Evolutionary conservation across 2,113 vertebrate genomes (phyloP), one percentile per base, ranked within the genome.

Genomic region (Seriola quinqueradiata): DNA sequence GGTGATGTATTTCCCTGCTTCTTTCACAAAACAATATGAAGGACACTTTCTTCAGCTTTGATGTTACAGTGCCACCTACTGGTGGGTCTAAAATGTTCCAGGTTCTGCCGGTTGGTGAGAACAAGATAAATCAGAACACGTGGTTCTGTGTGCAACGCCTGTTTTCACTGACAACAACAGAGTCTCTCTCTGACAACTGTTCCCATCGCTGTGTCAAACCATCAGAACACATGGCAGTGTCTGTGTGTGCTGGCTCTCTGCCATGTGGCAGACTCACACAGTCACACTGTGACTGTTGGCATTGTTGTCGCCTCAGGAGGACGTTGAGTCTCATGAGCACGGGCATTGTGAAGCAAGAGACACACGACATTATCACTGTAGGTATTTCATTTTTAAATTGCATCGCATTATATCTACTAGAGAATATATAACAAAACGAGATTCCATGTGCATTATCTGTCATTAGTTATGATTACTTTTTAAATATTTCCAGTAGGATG

Each of bases 11-110:
- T 63, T 63, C 44, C 21, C 28, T 46, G 7, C n/a, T 38, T 75
- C 23, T 70, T n/a, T 59, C 44, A 70, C n/a, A 14, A 4, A 40
- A 46, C 57, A 79, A 36, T n/a, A 12, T 19, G 3, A 58, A 59
- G 14, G 28, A 72, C 38, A 44, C 28, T 6, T 21, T 25, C 42
- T 25, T 75, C 70, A 86, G 83, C 55, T 81, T 68, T 90, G 78
- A 65, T 92, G 86, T 75, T 89, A 70, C 77, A 94, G 89, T 86
- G 93, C 91, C 94, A 93, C 85, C 94, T 95, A 84, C 79, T 93
- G 95, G 88, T 32, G 13, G 1, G 21, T 7, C 2, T 44, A 17
- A 59, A n/a, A 16, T 3, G 0, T 7, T 36, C 28, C 40, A 2
- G 21, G 1, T 19, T 48, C n/a, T 13, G 14, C 46, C 48, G 38